Evolutionary conservation across 2,888 invertebrate species (phyloP).

Genomic region (Apantesis nais): DNA sequence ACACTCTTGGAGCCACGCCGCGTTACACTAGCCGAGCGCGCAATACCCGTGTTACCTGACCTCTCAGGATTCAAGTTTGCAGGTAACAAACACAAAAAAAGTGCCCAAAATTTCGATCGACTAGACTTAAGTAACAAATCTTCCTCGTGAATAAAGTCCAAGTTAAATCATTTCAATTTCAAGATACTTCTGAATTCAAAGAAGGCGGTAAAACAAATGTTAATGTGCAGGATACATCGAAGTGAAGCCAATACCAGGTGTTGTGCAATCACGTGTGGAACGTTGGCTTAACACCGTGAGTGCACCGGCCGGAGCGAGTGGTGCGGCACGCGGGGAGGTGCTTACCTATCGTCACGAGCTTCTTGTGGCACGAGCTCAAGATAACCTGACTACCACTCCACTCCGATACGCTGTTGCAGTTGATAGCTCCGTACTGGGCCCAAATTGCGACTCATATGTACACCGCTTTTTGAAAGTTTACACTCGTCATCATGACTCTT

Average conservation of each 20-base stretch:
- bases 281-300: constrained; percentile 61
- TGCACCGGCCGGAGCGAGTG: constrained; percentile 59
- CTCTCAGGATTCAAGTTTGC: constrained; percentile 61
- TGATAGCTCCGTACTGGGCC: constrained; percentile 74
- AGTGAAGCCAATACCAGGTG: neutral
- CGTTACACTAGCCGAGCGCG: constrained; percentile 49
- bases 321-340: constrained; percentile 54
- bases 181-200: neutral
- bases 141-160: too few species aligned
- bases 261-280: constrained; percentile 49
- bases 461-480: constrained; percentile 64
- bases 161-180: too few species aligned
- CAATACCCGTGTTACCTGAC: constrained; percentile 67
- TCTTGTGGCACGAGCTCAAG: constrained; percentile 56
- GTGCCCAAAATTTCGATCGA: neutral
- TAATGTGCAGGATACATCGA: constrained; percentile 55
- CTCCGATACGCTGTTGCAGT: constrained; percentile 69
- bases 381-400: constrained; percentile 57
- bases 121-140: neutral
- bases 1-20: constrained; percentile 45
- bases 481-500: constrained; percentile 45
- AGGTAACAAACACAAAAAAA: constrained; percentile 50
- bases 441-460: constrained; percentile 66
- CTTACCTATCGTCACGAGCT: constrained; percentile 69
- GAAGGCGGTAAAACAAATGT: neutral